Evolutionary conservation across 2,888 invertebrate species (phyloP), one percentile per base, ranked within the genome.

Genomic region (Cepaea hortensis): DNA sequence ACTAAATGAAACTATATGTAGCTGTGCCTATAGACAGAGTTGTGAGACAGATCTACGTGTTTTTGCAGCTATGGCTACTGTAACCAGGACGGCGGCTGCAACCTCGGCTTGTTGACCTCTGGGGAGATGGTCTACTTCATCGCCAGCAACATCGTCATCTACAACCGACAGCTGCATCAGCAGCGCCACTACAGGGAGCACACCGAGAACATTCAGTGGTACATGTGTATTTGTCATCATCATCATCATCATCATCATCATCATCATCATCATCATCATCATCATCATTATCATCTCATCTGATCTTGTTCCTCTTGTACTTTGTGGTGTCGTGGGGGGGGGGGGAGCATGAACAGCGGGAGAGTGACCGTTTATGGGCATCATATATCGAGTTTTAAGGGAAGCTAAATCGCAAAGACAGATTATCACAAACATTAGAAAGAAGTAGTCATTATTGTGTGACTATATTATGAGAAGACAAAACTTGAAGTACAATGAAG

Each of bases 131-230:
- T 92, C 20, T 94, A 94, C 88, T 93, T 93, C 87, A 91, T 93
- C 70, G 91, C 93, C 13, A 91, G 90, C 81, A 91, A 92, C n/a
- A 92, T 90, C n/a, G 89, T 94, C 20, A 70, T 94, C 55, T 92
- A 92, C 88, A 90, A 91, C 88, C 18, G 23, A 20, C 86, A 87
- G 46, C 89, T 88, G 11, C 83, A 85, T 3, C 92, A 93, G 84
- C 94, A 94, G 85, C 88, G 93, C 50, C 93, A 94, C 87, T 94
- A 94, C 88, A 90, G 90, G 82, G 94, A 94, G 85, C 94, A 94
- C 88, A 93, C 92, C 0, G 92, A 92, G 62, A 92, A 92, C 68
- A 91, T 94, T 65, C 92, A 91, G 85, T 91, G 93, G 93, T 93
- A 84, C 85, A 87, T 82, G 61, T 20, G 65, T 50, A 65, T 61